phyloP scores from a whole-genome alignment of 2,888 invertebrate species.

The Eristalinus sepulchralis region DNA sequence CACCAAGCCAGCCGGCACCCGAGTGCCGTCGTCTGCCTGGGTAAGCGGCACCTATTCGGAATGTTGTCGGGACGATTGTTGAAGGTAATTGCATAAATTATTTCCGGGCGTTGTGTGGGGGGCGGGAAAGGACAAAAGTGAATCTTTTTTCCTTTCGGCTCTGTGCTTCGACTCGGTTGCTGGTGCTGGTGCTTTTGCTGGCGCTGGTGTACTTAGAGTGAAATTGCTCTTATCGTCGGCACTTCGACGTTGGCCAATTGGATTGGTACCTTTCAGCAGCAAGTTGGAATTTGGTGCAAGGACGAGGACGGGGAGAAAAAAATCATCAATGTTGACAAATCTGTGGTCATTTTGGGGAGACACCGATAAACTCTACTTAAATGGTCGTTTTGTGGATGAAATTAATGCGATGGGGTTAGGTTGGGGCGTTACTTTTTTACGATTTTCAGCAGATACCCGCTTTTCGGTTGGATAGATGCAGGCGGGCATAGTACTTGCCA shows the following conservation, averaged over 20 bases:
- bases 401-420: constrained; percentile 27
- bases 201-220: constrained; percentile 37
- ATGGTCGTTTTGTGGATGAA: constrained; percentile 32
- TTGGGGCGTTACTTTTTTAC: background rate
- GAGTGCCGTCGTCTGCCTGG: background rate
- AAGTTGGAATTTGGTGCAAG: background rate
- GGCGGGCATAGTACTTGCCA: background rate
- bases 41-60: constrained; percentile 8
- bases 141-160: constrained; percentile 10
- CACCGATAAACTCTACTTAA: constrained; percentile 54
- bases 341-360: constrained; percentile 49
- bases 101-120: constrained; percentile 35
- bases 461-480: background rate
- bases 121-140: constrained; percentile 48
- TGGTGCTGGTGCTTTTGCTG: background rate
- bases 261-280: constrained; percentile 17
- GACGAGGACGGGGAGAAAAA: constrained; percentile 5
- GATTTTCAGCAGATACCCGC: background rate
- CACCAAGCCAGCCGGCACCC: background rate
- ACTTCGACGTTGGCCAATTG: constrained; percentile 8
- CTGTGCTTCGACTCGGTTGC: constrained; percentile 15
- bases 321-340: constrained; percentile 47
- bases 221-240: constrained; percentile 47
- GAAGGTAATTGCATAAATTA: constrained; percentile 70
- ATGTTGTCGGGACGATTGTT: constrained; percentile 55